Conservation (phyloP, 2,888 invertebrate genomes). For the Chymomyza fuscimana region DNA sequence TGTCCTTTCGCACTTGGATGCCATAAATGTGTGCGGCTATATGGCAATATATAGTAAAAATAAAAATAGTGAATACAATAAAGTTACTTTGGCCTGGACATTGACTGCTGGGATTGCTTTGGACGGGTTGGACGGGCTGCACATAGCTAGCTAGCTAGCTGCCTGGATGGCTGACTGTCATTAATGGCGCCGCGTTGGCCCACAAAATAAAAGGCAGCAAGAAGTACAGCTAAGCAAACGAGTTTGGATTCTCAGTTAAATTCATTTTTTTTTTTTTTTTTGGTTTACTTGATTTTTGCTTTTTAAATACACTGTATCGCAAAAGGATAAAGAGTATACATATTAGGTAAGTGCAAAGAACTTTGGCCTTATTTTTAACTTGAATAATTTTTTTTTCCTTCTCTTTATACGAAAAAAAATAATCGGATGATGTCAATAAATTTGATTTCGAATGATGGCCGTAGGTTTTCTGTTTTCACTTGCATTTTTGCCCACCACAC, state of each 20-base stretch:
- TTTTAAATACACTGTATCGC: background rate
- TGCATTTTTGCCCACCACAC: too few species aligned
- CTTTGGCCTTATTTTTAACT: too few species aligned
- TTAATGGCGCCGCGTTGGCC: conserved; percentile 75
- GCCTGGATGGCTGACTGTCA: conserved; percentile 51
- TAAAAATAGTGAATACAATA: conserved; percentile 35
- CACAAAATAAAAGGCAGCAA: conserved; percentile 46
- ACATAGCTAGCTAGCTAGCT: conserved; percentile 39
- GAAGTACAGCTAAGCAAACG: conserved; percentile 33
- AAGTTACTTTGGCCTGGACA: conserved; percentile 18
- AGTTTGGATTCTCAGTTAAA: conserved; percentile 10
- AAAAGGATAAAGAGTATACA: too few species aligned
- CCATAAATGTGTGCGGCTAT: conserved; percentile 1
- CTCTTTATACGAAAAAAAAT: too few species aligned
- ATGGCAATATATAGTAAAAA: conserved; percentile 41
- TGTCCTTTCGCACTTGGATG: conserved; percentile 3
- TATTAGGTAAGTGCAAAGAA: too few species aligned
- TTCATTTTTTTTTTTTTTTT: conserved; percentile 24
- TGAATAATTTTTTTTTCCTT: too few species aligned
- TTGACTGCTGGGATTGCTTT: background rate
- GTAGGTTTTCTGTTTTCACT: too few species aligned
- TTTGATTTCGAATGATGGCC: too few species aligned
- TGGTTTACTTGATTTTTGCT: conserved; percentile 17
- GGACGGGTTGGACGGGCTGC: conserved; percentile 18
- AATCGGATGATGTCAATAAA: too few species aligned